Evolutionary conservation across 1,140 invertebrate species (phyloP).

Genomic region (Dendroctonus ponderosae): DNA sequence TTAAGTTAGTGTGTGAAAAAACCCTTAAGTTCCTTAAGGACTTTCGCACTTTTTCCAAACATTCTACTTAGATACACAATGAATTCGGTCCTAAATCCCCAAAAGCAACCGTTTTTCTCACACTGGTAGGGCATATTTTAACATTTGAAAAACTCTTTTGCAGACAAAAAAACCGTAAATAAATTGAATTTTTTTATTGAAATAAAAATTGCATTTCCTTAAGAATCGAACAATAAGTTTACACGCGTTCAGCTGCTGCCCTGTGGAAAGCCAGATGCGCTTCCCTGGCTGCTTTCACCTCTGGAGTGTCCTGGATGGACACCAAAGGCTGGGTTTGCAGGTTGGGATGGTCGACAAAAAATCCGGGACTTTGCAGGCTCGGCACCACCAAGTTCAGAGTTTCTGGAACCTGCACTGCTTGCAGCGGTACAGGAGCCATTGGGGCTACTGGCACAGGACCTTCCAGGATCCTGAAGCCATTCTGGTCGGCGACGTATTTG

Average conservation of each 20-base stretch:
- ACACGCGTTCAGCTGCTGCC: not conserved
- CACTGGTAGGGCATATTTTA: too few species aligned
- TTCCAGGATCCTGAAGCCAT: conserved; percentile 29
- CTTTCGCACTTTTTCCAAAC: too few species aligned
- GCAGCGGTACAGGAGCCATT: not conserved
- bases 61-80: too few species aligned
- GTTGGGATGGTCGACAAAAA: not conserved
- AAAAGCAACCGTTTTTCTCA: too few species aligned
- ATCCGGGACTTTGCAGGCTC: not conserved
- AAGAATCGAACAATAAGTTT: too few species aligned
- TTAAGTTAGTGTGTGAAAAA: too few species aligned
- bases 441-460: conserved; percentile 6
- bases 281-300: conserved; percentile 23
- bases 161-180: too few species aligned
- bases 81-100: not conserved
- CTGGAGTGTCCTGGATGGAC: conserved; percentile 19
- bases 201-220: too few species aligned
- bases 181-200: too few species aligned
- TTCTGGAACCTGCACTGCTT: not conserved
- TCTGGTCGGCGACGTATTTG: conserved; percentile 19
- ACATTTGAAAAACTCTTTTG: too few species aligned
- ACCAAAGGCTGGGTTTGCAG: not conserved
- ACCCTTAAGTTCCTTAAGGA: too few species aligned
- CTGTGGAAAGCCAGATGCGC: conserved; percentile 12
- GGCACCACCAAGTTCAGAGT: not conserved